Base-by-base conservation (phyloP, 2,113 vertebrate species). In the Turnix velox region DNA sequence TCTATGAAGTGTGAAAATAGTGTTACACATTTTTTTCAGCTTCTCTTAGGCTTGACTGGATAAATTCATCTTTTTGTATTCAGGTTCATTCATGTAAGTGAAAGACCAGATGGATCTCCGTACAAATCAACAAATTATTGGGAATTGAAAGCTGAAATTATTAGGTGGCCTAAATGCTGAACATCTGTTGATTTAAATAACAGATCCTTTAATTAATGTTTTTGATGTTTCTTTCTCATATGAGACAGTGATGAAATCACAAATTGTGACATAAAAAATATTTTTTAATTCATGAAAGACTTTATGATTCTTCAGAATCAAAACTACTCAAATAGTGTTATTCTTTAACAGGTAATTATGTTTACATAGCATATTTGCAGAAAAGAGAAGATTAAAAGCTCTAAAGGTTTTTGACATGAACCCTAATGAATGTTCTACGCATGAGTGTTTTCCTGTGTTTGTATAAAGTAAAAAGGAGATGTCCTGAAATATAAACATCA, bases 101-200 rank as follows among this genome's bases (percentile, higher is more conserved):
- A 77, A 80, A 94, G 92, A 97, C 94, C 97, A 98, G 97, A 97
- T 97, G 95, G 97, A 96, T 95, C 75, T 85, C 86, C 87, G 35
- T 95, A 95, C 39, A 86, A 92, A 95, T 96, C 86, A 97, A 94
- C 48, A 96, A 97, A 96, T 96, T 97, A 92, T 95, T 97, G 48
- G 73, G 97, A 97, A 97, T 92, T 93, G 81, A 97, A 96, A 96
- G 89, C 92, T 95, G 91, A 96, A 96, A 95, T 83, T 97, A 93
- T 97, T 97, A 97, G 82, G 73, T 92, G 90, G 84, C 63, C 90
- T 96, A 95, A 97, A 96, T 69, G 65, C 63, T 94, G 93, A 97
- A 97, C 97, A 98, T 96, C 96, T 98, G 96, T 96, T 97, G 88
- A 92, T 96, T 92, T 95, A 97, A 97, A 96, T 95, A 97, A 87